phyloP scores from a whole-genome alignment of 2,888 invertebrate genomes.

The Xylota segnis region DNA sequence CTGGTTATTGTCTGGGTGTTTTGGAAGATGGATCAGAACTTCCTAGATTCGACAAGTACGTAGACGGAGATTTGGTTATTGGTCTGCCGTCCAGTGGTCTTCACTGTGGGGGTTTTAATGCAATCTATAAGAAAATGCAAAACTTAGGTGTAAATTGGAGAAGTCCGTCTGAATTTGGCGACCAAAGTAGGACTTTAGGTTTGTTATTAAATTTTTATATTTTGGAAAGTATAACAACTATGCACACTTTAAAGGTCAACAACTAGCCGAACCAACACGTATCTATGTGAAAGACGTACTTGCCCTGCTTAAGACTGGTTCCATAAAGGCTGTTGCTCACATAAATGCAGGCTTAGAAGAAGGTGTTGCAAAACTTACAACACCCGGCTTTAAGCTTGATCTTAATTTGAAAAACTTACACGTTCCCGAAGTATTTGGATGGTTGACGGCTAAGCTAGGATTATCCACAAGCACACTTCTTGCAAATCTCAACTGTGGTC shows the following conservation, averaged over 20 bases:
- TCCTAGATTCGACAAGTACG: slow-evolving; percentile 89
- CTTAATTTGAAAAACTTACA: slow-evolving; percentile 90
- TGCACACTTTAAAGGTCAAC: slow-evolving; percentile 87
- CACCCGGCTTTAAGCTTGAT: slow-evolving; percentile 87
- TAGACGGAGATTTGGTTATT: slow-evolving; percentile 91
- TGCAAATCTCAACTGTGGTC: slow-evolving; percentile 97
- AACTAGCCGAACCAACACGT: slow-evolving; percentile 93
- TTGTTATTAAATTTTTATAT: slow-evolving; percentile 71
- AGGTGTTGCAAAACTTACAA: slow-evolving; percentile 94
- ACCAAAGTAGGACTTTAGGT: slow-evolving; percentile 87
- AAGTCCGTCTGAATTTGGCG: slow-evolving; percentile 87
- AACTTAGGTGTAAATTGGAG: slow-evolving; percentile 87
- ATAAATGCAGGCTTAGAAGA: slow-evolving; percentile 96
- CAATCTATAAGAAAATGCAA: slow-evolving; percentile 92
- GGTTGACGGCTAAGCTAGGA: slow-evolving; percentile 92
- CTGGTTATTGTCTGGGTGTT: slow-evolving; percentile 97
- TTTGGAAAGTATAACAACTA: not conserved
- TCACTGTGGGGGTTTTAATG: slow-evolving; percentile 97
- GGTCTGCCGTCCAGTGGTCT: slow-evolving; percentile 95
- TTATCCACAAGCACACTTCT: slow-evolving; percentile 93
- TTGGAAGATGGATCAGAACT: slow-evolving; percentile 90
- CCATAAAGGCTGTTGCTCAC: slow-evolving; percentile 95
- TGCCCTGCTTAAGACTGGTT: slow-evolving; percentile 87
- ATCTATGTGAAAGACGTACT: slow-evolving; percentile 93
- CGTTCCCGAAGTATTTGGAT: slow-evolving; percentile 93